These are phyloP conservation scores for Toxostoma redivivum DNA, from an alignment of 2,113 vertebrate species.

Conservation along the genomic window DNA sequence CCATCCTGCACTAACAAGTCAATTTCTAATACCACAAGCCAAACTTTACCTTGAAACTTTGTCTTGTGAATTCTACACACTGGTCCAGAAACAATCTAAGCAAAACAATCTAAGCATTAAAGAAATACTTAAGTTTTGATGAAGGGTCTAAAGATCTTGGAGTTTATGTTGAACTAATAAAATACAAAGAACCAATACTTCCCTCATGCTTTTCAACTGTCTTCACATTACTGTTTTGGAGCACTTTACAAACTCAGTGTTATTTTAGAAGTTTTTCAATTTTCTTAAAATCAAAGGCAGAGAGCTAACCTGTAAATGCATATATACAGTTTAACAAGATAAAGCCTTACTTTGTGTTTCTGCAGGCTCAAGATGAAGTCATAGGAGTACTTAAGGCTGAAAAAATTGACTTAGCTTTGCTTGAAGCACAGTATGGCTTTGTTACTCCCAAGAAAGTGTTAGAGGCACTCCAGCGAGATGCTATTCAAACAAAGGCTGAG, in stretches of 20 bases:
- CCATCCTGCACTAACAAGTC: background rate
- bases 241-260: background rate
- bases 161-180: background rate
- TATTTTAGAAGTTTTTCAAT: background rate
- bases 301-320: background rate
- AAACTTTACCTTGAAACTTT: background rate
- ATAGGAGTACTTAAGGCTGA: constrained; percentile 94
- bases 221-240: background rate
- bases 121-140: background rate
- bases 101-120: background rate
- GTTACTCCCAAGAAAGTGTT: constrained; percentile 90
- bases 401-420: constrained; percentile 90
- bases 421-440: constrained; percentile 95
- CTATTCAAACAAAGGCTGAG: constrained; percentile 82
- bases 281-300: background rate
- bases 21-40: background rate
- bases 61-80: background rate
- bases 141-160: background rate
- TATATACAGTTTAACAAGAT: constrained; percentile 7
- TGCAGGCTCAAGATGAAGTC: constrained; percentile 95
- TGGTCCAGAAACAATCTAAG: background rate
- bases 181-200: background rate
- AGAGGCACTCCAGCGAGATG: constrained; percentile 91
- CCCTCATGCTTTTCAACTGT: background rate
- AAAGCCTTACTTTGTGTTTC: constrained; percentile 44